Evolutionary conservation across 2,888 invertebrate species (phyloP).

Genomic region (Eristalis pertinax): DNA sequence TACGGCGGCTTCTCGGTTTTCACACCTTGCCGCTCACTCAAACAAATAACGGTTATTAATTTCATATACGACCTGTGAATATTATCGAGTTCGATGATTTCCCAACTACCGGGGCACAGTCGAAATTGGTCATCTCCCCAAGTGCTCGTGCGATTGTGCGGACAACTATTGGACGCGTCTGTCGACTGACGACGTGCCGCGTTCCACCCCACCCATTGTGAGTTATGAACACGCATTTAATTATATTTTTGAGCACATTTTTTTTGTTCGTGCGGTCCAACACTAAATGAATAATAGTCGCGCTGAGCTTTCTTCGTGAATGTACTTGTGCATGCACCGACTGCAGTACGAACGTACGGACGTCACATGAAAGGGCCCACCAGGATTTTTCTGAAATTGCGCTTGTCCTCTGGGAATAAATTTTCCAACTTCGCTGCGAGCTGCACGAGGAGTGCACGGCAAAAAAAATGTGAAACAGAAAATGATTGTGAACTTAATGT

Average conservation of each 20-base stretch:
- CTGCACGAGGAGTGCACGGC: background rate
- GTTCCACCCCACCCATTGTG: constrained; percentile 1
- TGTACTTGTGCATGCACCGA: background rate
- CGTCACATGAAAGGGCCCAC: constrained; percentile 6
- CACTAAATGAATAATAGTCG: constrained; percentile 39
- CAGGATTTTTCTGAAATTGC: constrained; percentile 23
- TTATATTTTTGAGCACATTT: constrained; percentile 29
- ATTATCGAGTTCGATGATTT: constrained; percentile 8
- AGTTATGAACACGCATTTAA: constrained; percentile 41
- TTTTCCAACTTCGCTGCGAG: constrained; percentile 28
- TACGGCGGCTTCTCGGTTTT: constrained; percentile 19
- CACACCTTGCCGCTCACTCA: constrained; percentile 30
- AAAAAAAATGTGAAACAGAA: constrained; percentile 27
- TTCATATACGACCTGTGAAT: constrained; percentile 39
- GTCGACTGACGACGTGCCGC: too few species aligned
- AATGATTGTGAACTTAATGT: constrained; percentile 69
- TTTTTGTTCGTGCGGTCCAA: constrained; percentile 1
- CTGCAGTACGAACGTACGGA: background rate
- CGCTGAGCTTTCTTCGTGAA: background rate
- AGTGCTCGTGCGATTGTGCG: background rate
- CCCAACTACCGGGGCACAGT: background rate
- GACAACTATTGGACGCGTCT: background rate
- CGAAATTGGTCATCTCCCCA: constrained; percentile 13
- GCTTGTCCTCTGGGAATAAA: constrained; percentile 25
- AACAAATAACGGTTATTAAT: constrained; percentile 43